Base-by-base conservation (phyloP, 2,113 vertebrate species). In the Xiphophorus hellerii region DNA sequence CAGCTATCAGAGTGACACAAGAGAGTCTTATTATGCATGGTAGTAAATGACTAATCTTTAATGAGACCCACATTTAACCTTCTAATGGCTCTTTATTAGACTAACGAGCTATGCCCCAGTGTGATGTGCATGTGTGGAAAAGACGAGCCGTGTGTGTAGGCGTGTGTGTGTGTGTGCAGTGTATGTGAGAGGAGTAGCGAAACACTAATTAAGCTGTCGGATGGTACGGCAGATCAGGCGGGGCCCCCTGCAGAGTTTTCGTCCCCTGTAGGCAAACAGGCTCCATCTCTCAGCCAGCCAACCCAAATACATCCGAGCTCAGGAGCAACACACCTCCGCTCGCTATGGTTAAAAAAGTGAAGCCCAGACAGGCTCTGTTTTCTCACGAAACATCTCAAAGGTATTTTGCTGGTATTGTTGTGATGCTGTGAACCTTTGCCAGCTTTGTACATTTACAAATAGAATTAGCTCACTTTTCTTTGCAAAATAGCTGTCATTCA, bases 11-110 rank as follows among this genome's bases (percentile, higher is more conserved):
- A 88, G 75, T 90, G 86, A 82, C 89, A 89, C 84, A 73, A 86
- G 85, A 90, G 84, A 87, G 78, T 83, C 85, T 90, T 79, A 90
- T 91, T 91, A 91, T 84, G 84, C 85, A 81, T 79, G 76, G 85
- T 90, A 82, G 89, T 83, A 91, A 92, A 92, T 90, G 87, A 92
- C 87, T 89, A 91, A 92, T 91, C 87, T 89, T 90, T 93, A 91
- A 93, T 91, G 87, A 92, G 88, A 88, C 90, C 87, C 88, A 86
- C 85, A 85, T 90, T 91, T 90, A 91, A 93, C 91, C 92, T 93
- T 90, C 86, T 90, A 90, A 92, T 91, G 85, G 87, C 82, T 92
- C 84, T 90, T 91, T 86, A 92, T 93, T 92, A 85, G 88, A 82
- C 88, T 93, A 92, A 93, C 87, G 82, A 88, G 88, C 86, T 87